Evolutionary conservation across 35 echinoderm and acorn worm species (phyloP).

Genomic region (Apostichopus californicus): DNA sequence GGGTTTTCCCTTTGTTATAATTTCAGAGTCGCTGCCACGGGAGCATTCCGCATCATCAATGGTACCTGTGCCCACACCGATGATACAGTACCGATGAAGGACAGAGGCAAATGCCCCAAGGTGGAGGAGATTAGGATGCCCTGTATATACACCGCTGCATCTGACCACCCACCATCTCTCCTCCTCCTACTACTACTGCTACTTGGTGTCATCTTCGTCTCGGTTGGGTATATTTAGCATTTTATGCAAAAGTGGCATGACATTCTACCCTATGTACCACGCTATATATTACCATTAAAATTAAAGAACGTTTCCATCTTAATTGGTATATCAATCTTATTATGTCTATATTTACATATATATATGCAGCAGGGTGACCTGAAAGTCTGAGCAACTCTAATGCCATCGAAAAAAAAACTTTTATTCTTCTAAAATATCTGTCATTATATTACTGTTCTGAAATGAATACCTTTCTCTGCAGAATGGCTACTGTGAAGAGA

Average conservation of each 20-base stretch:
- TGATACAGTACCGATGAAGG: slow-evolving; percentile 67
- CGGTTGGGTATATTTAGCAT: neutral
- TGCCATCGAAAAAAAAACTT: too few species aligned
- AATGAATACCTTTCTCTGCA: too few species aligned
- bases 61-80: slow-evolving; percentile 96
- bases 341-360: too few species aligned
- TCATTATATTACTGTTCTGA: too few species aligned
- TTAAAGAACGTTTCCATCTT: too few species aligned
- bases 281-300: too few species aligned
- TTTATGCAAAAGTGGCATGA: neutral
- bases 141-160: slow-evolving; percentile 60
- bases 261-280: too few species aligned
- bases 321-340: too few species aligned
- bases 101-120: slow-evolving; percentile 74
- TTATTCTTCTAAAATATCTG: too few species aligned
- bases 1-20: neutral
- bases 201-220: neutral
- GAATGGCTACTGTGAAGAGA: too few species aligned
- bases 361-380: too few species aligned
- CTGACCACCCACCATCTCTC: neutral
- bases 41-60: slow-evolving; percentile 97
- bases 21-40: slow-evolving; percentile 85
- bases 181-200: neutral
- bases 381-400: too few species aligned
- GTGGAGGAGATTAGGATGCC: slow-evolving; percentile 68